Conservation (phyloP, 2,113 vertebrate genomes). For the Melanostigma gelatinosum region DNA sequence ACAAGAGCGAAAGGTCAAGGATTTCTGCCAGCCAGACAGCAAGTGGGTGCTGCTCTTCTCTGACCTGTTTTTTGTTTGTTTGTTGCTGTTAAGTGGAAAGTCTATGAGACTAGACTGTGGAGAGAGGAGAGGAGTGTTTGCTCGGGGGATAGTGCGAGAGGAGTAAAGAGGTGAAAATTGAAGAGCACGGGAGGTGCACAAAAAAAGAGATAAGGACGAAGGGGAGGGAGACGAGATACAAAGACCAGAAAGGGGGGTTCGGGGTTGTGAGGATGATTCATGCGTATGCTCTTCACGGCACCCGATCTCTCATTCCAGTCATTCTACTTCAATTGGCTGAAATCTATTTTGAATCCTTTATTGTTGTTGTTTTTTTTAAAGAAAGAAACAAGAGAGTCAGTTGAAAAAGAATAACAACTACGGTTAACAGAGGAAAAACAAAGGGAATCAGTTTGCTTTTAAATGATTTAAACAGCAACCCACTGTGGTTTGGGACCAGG, state of each 20-base stretch:
- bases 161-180: conserved; percentile 36
- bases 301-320: not conserved
- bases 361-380: not conserved
- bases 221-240: not conserved
- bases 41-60: conserved; percentile 52
- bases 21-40: conserved; percentile 58
- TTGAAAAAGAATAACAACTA: not conserved
- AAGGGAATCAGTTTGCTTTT: conserved; percentile 1
- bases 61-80: conserved; percentile 41
- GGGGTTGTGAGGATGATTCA: not conserved
- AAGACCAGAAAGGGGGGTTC: not conserved
- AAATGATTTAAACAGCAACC: not conserved
- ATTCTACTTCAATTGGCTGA: not conserved
- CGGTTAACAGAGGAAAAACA: not conserved
- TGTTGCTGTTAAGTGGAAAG: conserved; percentile 50
- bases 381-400: not conserved
- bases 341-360: conserved; percentile 4
- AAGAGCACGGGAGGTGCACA: conserved; percentile 10
- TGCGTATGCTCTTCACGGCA: not conserved
- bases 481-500: not conserved
- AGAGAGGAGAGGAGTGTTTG: conserved; percentile 11
- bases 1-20: conserved; percentile 64
- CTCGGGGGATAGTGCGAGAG: conserved; percentile 4
- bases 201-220: conserved; percentile 2
- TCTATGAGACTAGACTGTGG: conserved; percentile 37